These are phyloP conservation scores for Coluber constrictor DNA, from an alignment of 2,797 vertebrate genomes.

Conservation along the genomic window DNA sequence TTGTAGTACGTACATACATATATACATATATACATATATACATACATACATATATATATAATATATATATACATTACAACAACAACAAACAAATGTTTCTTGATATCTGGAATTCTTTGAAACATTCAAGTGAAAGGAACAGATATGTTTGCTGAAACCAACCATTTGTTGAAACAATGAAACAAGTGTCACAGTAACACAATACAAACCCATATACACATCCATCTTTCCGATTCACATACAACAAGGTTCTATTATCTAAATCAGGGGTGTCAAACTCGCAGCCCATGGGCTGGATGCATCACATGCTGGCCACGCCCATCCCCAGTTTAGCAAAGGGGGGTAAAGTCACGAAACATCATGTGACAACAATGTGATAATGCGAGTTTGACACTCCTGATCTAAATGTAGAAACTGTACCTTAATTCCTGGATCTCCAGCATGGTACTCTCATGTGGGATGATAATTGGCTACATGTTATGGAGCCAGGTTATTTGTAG, in stretches of 20 bases:
- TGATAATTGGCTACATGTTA: background rate
- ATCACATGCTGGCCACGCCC: too few species aligned
- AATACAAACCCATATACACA: background rate
- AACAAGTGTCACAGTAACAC: background rate
- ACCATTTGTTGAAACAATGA: background rate
- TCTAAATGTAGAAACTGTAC: background rate
- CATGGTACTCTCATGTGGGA: background rate
- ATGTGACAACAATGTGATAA: too few species aligned
- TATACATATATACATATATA: background rate
- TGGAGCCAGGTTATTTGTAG: background rate
- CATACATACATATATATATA: too few species aligned
- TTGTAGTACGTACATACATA: background rate
- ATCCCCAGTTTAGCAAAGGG: too few species aligned
- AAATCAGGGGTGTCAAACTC: too few species aligned
- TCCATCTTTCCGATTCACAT: background rate
- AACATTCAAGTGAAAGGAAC: background rate
- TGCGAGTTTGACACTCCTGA: background rate
- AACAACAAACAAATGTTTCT: background rate
- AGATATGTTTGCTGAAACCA: background rate
- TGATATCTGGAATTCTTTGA: background rate
- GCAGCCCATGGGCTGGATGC: too few species aligned
- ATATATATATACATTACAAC: background rate
- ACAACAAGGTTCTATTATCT: background rate
- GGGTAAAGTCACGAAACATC: too few species aligned
- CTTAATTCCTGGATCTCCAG: background rate